Percentiles rank a stretch among this genome's conserved stretches.
Conservation (phyloP, 2,888 invertebrate genomes). For the Linnaemya tessellans region DNA sequence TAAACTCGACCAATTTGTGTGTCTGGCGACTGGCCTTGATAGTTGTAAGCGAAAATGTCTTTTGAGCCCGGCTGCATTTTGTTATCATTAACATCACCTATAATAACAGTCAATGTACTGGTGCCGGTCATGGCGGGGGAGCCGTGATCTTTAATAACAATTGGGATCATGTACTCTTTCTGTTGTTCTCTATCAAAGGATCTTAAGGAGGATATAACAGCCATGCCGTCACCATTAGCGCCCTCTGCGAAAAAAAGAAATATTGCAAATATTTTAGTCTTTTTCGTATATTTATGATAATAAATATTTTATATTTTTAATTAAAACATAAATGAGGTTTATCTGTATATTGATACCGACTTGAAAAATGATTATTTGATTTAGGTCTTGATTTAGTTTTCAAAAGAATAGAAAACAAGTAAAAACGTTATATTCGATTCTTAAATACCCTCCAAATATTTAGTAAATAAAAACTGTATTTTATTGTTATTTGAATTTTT, state of each 20-base stretch:
- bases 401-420: no score
- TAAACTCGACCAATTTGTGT: constrained; percentile 97
- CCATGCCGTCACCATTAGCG: constrained; percentile 98
- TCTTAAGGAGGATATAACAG: constrained; percentile 95
- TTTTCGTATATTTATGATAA: background rate
- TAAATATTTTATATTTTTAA: no score
- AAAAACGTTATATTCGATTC: no score
- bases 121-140: constrained; percentile 98
- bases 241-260: constrained; percentile 87
- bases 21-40: constrained; percentile 94
- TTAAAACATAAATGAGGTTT: no score
- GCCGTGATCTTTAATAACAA: constrained; percentile 98
- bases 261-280: background rate
- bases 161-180: constrained; percentile 98
- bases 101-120: constrained; percentile 96
- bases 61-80: constrained; percentile 99
- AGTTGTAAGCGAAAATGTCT: constrained; percentile 98
- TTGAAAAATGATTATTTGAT: no score
- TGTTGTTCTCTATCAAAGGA: constrained; percentile 98
- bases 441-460: no score
- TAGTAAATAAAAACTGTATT: no score
- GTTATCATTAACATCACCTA: constrained; percentile 99
- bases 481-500: no score
- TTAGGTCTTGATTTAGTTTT: no score
- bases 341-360: no score